Evolutionary conservation across 2,113 vertebrate species (phyloP), one percentile per base, ranked within the genome.

Genomic region (Larimichthys polyactis): DNA sequence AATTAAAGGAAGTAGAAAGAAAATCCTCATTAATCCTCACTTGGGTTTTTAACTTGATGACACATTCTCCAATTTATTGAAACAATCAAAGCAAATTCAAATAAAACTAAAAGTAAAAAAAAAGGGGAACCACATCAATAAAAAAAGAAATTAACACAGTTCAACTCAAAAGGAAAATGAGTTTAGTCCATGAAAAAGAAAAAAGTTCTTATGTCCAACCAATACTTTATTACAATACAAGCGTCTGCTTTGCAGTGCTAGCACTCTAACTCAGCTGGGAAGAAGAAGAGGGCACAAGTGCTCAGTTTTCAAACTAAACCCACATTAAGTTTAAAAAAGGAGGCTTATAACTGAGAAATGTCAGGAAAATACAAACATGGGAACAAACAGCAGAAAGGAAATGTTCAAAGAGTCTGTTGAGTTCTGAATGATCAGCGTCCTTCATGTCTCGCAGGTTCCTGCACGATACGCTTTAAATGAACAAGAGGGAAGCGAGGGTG

Each of bases 1-100:
- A 5, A 59, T 22, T 19, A 60, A 60, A 60, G n/a, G 8, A 64
- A 62, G 24, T 2, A 15, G 3, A 6, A 59, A 24, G 49, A 27
- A 49, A 40, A 48, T 8, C 40, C 8, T 73, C 22, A 71, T 64
- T 44, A 62, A 60, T 22, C 15, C 43, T 51, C 5, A 36, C 43
- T 65, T 32, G 15, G 43, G 32, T 36, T 59, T 80, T 79, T n/a
- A 75, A 71, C 36, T 57, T 20, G 15, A 79, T 46, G 55, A 82
- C 79, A 84, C 65, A 63, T 69, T 46, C 22, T 87, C 79, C 71
- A 90, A 83, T 87, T 89, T 88, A 85, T 87, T 90, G 44, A 85
- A 85, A 81, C 55, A 75, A 79, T 79, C 9, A 57, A 62, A 64
- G 43, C 15, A 90, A 87, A 79, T 65, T 76, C 65, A 75, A 81